Conservation (phyloP, 2,113 vertebrate genomes). For the Zeus faber region DNA sequence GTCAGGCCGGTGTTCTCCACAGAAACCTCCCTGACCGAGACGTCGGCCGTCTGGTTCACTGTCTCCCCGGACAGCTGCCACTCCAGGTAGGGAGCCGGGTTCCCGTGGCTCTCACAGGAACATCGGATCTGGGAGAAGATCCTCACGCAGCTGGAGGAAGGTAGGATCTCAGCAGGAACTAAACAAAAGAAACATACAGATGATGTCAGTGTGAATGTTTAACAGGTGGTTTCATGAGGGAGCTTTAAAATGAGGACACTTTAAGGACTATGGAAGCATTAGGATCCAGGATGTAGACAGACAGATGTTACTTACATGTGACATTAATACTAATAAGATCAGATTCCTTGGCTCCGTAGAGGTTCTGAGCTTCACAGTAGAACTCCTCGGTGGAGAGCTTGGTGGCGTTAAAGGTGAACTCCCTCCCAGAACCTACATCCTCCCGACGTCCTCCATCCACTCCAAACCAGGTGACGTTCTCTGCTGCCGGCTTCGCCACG, state of each 20-base stretch:
- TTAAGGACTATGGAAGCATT: not conserved
- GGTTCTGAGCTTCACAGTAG: conserved; percentile 24
- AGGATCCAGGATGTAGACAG: not conserved
- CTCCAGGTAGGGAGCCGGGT: not conserved
- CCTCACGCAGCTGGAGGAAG: not conserved
- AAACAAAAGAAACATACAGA: no score
- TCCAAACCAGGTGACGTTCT: conserved; percentile 48
- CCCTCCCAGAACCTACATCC: conserved; percentile 9
- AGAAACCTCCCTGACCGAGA: conserved; percentile 32
- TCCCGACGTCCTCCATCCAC: conserved; percentile 13
- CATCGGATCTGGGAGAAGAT: not conserved
- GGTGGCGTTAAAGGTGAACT: conserved; percentile 16
- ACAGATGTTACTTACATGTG: conserved; percentile 7
- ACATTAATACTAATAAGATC: not conserved
- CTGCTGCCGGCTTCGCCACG: conserved; percentile 39
- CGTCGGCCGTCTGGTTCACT: conserved; percentile 42
- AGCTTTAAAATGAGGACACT: not conserved
- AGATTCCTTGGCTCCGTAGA: conserved; percentile 5
- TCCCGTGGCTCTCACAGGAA: not conserved
- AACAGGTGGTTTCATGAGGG: no score
- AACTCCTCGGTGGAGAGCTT: conserved; percentile 28
- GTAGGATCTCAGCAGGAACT: not conserved
- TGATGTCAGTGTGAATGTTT: no score
- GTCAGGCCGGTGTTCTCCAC: not conserved
- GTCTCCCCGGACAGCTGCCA: conserved; percentile 24